Percentiles rank a stretch among this genome's conserved stretches.
Evolutionary conservation across 2,797 vertebrate species (phyloP).

Genomic region (Sebastes reedi): DNA sequence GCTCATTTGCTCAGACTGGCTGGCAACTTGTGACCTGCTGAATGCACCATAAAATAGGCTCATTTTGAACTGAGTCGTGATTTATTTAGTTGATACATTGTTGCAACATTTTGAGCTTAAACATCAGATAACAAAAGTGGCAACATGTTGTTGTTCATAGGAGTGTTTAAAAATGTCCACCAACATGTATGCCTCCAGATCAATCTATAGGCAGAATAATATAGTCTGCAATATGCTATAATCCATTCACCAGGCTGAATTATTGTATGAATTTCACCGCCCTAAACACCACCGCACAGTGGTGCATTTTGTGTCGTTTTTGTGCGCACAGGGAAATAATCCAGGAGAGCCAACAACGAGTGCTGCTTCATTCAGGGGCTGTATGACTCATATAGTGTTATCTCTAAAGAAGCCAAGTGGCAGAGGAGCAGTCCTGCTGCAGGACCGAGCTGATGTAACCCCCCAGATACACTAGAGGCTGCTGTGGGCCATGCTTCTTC

Average conservation of each 20-base stretch:
- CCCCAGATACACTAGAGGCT: constrained; percentile 68
- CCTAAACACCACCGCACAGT: constrained; percentile 8
- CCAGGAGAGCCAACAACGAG: constrained; percentile 42
- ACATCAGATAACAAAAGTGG: constrained; percentile 14
- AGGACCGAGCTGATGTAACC: constrained; percentile 71
- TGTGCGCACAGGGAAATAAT: constrained; percentile 43
- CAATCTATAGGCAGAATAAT: neutral
- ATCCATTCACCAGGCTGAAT: neutral
- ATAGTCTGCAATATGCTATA: neutral
- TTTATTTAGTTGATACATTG: neutral
- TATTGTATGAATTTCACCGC: constrained; percentile 1
- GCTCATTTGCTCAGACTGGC: neutral
- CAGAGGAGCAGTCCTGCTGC: constrained; percentile 74
- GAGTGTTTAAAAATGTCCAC: constrained; percentile 7
- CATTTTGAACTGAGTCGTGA: constrained; percentile 5
- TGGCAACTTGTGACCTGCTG: constrained; percentile 34
- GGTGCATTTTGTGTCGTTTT: constrained; percentile 49
- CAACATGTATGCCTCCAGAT: constrained; percentile 12
- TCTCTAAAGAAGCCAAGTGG: constrained; percentile 77
- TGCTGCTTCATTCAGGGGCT: constrained; percentile 68
- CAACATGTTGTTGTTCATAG: neutral
- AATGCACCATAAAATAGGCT: neutral
- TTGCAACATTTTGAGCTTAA: constrained; percentile 22
- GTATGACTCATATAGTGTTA: constrained; percentile 82
- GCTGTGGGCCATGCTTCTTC: constrained; percentile 58